phyloP scores from a whole-genome alignment of 2,113 vertebrate species.

The Spilogale gracilis region DNA sequence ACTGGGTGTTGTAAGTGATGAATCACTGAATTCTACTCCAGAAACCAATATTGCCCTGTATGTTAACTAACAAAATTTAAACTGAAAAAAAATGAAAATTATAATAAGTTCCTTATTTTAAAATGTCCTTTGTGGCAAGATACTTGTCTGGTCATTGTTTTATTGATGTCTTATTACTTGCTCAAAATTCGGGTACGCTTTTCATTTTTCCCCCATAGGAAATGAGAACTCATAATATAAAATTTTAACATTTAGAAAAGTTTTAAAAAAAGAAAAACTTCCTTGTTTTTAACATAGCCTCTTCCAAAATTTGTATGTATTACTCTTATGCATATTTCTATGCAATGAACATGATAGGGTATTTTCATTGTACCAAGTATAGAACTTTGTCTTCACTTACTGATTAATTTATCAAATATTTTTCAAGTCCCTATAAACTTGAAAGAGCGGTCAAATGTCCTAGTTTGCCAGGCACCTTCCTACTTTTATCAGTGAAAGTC shows the following conservation, averaged over 20 bases:
- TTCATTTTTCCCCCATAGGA: background rate
- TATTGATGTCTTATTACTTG: background rate
- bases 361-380: background rate
- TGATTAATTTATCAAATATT: background rate
- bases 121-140: background rate
- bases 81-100: background rate
- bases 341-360: background rate
- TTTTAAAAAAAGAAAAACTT: background rate
- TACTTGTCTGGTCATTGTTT: background rate
- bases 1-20: no score
- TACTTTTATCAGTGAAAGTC: background rate
- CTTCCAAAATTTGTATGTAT: background rate
- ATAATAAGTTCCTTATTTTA: background rate
- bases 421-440: background rate
- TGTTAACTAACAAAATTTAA: background rate
- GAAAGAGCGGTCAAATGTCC: background rate
- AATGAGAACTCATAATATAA: background rate
- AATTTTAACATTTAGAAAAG: background rate
- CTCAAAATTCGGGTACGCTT: background rate
- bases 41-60: background rate
- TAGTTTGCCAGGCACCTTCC: background rate
- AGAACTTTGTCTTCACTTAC: background rate
- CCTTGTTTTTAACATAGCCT: background rate
- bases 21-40: no score
- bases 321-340: background rate